These are phyloP conservation scores for Branchipolynoe longqiensis DNA, from an alignment of 2,888 invertebrate species.

Conservation along the genomic window DNA sequence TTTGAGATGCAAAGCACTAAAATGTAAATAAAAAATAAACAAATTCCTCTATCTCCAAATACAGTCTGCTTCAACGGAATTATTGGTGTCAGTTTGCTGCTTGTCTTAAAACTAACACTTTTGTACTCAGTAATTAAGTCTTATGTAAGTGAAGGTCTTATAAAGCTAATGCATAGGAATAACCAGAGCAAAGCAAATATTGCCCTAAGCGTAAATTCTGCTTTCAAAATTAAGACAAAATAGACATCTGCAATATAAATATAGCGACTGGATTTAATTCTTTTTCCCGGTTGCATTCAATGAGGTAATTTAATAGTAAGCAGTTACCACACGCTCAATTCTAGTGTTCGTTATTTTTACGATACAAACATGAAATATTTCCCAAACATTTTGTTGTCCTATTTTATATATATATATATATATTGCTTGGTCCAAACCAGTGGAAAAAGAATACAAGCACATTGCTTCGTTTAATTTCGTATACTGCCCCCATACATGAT, in stretches of 20 bases:
- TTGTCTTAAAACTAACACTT: slow-evolving; percentile 40
- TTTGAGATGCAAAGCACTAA: neutral
- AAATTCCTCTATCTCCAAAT: slow-evolving; percentile 13
- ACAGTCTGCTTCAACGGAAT: slow-evolving; percentile 52
- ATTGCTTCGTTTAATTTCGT: too few species aligned
- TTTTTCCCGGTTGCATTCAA: slow-evolving; percentile 26
- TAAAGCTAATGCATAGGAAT: too few species aligned
- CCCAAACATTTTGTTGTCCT: neutral
- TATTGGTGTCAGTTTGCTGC: slow-evolving; percentile 50
- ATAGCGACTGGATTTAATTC: slow-evolving; percentile 53
- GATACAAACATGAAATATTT: slow-evolving; percentile 56
- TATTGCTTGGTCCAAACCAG: too few species aligned
- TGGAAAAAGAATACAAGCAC: neutral
- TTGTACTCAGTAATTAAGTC: slow-evolving; percentile 1
- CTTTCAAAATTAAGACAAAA: neutral
- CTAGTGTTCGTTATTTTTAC: slow-evolving; percentile 16
- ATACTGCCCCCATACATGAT: too few species aligned
- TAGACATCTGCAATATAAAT: too few species aligned
- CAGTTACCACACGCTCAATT: slow-evolving; percentile 40
- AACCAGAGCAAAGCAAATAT: neutral
- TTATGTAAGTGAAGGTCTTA: too few species aligned
- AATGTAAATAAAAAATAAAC: neutral
- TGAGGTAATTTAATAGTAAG: slow-evolving; percentile 25
- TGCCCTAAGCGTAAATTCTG: neutral
- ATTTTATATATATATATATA: too few species aligned